These are phyloP conservation scores for Bagarius yarrelli DNA, from an alignment of 2,113 vertebrate genomes.

Conservation along the genomic window DNA sequence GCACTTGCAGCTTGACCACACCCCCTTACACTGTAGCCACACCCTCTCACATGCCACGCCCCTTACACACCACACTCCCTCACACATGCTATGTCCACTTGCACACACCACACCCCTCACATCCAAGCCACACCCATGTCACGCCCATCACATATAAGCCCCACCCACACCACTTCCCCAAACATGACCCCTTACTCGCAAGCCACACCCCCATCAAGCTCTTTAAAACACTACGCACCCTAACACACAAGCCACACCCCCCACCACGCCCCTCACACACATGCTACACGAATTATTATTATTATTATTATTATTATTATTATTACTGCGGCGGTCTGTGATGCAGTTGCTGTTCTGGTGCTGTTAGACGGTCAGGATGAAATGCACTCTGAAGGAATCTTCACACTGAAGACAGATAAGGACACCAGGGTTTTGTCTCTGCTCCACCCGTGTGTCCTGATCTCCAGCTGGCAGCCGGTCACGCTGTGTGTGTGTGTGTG, in stretches of 20 bases:
- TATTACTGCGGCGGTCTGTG: background rate
- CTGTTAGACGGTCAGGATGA: too few relatives aligned
- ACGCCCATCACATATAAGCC: background rate
- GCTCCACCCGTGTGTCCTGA: slow-evolving; percentile 11
- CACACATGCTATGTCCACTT: too few relatives aligned
- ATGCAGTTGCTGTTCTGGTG: background rate
- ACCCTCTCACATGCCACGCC: too few relatives aligned
- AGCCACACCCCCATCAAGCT: too few relatives aligned
- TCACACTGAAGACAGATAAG: background rate
- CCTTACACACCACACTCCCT: too few relatives aligned
- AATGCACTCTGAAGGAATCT: background rate
- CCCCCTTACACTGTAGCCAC: too few relatives aligned
- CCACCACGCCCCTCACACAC: background rate
- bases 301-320: too few relatives aligned
- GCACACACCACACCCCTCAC: too few relatives aligned
- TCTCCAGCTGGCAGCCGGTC: slow-evolving; percentile 13
- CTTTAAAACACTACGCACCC: too few relatives aligned
- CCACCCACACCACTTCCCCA: background rate
- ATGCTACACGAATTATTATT: background rate
- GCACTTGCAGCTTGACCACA: background rate
- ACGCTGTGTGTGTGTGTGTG: background rate
- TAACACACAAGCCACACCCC: too few relatives aligned
- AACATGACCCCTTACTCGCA: too few relatives aligned
- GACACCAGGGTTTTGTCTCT: background rate
- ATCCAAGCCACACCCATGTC: too few relatives aligned